Conservation (phyloP, 1,140 invertebrate species). For the Solenopsis invicta region DNA sequence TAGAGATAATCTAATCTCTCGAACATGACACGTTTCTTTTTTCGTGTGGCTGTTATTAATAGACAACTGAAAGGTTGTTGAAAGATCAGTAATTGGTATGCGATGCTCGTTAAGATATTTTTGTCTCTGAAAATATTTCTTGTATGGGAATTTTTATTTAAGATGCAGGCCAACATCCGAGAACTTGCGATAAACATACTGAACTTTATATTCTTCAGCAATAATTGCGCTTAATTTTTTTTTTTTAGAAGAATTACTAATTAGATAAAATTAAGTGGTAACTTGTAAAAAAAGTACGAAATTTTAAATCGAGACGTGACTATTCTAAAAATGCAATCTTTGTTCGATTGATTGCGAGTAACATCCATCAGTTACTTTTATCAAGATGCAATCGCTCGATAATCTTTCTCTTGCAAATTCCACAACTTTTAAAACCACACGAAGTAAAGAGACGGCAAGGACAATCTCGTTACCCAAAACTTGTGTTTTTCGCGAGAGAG, state of each 20-base stretch:
- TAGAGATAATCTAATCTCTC: no score
- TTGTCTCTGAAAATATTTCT: background rate
- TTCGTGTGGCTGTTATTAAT: no score
- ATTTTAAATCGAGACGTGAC: background rate
- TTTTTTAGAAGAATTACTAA: background rate
- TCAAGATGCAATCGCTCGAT: background rate
- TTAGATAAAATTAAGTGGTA: background rate
- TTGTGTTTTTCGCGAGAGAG: conserved; percentile 43
- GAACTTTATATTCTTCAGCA: background rate
- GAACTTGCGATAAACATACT: background rate
- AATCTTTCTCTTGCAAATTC: background rate
- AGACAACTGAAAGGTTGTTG: background rate
- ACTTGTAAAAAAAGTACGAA: background rate
- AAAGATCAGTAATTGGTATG: conserved; percentile 2
- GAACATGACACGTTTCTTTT: no score
- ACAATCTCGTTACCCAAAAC: conserved; percentile 40
- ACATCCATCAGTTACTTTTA: background rate
- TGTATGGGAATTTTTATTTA: background rate
- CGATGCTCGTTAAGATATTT: conserved; percentile 20
- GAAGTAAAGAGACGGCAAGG: background rate
- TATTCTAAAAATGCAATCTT: background rate
- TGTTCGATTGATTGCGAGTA: background rate
- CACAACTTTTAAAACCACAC: background rate
- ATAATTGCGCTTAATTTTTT: background rate
- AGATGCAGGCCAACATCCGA: background rate